A percentile compares a stretch with the other conserved stretches of the same genome.
These are phyloP conservation scores for Aporophyla lueneburgensis DNA, from an alignment of 2,888 invertebrate species.

Conservation along the genomic window DNA sequence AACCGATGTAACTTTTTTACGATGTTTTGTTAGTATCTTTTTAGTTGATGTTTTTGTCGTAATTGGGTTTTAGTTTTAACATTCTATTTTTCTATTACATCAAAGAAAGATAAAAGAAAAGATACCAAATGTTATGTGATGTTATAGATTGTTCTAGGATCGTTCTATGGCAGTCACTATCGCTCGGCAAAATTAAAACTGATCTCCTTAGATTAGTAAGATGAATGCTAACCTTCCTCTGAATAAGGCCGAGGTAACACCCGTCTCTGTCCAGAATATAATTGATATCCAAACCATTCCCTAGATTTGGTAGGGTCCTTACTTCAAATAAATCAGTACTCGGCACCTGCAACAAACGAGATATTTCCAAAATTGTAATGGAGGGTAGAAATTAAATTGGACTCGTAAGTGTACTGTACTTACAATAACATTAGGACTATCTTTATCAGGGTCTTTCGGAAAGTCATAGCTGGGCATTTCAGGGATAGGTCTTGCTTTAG, in stretches of 20 bases:
- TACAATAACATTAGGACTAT: slow-evolving; percentile 83
- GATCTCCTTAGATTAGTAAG: slow-evolving; percentile 3
- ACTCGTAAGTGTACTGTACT: slow-evolving; percentile 65
- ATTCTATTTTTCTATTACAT: neutral
- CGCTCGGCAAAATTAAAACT: neutral
- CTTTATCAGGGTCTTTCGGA: slow-evolving; percentile 86
- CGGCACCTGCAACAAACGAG: slow-evolving; percentile 90
- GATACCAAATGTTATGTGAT: neutral
- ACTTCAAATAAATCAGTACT: slow-evolving; percentile 93
- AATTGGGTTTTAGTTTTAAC: neutral
- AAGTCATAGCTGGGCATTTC: slow-evolving; percentile 70
- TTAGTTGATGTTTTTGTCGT: too few species aligned
- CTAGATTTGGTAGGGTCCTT: slow-evolving; percentile 89
- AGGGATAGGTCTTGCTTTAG: slow-evolving; percentile 84
- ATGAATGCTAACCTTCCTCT: slow-evolving; percentile 90
- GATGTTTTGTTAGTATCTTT: neutral
- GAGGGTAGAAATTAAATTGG: neutral
- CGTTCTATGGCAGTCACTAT: neutral
- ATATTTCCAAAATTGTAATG: neutral
- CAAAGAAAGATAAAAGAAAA: neutral
- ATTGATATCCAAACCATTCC: slow-evolving; percentile 87
- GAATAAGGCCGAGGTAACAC: slow-evolving; percentile 92
- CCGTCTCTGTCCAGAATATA: slow-evolving; percentile 91
- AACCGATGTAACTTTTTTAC: neutral
- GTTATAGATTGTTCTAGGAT: neutral